Conservation (phyloP, 2,797 vertebrate species). For the Chiloscyllium punctatum region DNA sequence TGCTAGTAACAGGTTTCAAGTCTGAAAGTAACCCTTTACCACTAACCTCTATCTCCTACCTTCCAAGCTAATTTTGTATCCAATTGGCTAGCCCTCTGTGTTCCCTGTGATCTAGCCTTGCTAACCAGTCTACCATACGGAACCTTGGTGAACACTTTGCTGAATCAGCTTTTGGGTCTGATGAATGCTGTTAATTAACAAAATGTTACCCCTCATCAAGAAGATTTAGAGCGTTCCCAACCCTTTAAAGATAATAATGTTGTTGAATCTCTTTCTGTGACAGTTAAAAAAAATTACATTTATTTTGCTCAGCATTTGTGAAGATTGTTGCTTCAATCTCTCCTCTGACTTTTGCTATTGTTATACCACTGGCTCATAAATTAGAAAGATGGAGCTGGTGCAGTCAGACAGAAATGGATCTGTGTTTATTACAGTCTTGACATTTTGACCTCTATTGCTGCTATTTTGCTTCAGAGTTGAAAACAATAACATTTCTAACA, state of each 20-base stretch:
- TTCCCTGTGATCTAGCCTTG: too few species aligned
- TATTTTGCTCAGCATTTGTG: too few species aligned
- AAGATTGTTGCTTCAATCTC: not conserved
- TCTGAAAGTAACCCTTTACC: too few species aligned
- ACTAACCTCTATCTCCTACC: too few species aligned
- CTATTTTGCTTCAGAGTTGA: not conserved
- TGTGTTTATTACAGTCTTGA: not conserved
- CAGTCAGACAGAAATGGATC: not conserved
- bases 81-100: too few species aligned
- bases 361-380: not conserved
- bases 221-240: not conserved
- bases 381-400: not conserved
- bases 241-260: not conserved
- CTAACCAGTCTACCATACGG: too few species aligned
- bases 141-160: too few species aligned
- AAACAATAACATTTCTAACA: not conserved
- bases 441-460: not conserved
- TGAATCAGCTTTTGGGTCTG: not conserved
- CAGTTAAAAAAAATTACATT: not conserved
- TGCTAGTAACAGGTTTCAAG: too few species aligned
- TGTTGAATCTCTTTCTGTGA: not conserved
- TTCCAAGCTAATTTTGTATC: too few species aligned
- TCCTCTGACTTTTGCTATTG: not conserved
- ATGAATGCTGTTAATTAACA: not conserved
- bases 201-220: not conserved